Percentiles rank a stretch among this genome's conserved stretches.
Conservation (phyloP, 1,140 invertebrate species). For the Venturia canescens region DNA sequence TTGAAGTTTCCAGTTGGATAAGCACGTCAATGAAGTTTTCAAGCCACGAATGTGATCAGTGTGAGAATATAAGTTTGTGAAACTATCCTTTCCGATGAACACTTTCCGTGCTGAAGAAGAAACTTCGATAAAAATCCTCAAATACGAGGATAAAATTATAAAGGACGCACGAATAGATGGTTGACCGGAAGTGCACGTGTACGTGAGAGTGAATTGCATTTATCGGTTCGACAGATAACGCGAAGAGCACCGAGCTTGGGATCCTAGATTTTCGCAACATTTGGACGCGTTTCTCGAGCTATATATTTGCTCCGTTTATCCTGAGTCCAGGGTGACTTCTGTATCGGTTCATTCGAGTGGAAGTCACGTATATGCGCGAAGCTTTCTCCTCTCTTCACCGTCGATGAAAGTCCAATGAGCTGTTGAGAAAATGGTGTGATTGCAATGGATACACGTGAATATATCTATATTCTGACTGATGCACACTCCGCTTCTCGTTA, state of each 20-base stretch:
- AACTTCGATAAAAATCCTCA: too few species aligned
- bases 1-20: too few species aligned
- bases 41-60: too few species aligned
- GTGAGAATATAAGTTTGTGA: too few species aligned
- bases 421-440: conserved; percentile 26
- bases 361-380: background rate
- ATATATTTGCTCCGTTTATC: conserved; percentile 17
- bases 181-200: conserved; percentile 60
- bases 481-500: conserved; percentile 20
- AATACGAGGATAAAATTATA: background rate
- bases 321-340: conserved; percentile 18
- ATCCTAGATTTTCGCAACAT: conserved; percentile 19
- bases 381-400: background rate
- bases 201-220: conserved; percentile 70
- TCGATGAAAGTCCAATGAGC: conserved; percentile 49
- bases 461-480: background rate
- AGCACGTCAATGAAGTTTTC: too few species aligned
- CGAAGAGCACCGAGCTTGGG: conserved; percentile 16
- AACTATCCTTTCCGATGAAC: too few species aligned
- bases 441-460: conserved; percentile 22
- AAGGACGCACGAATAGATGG: background rate
- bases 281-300: conserved; percentile 22
- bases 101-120: too few species aligned
- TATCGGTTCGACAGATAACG: conserved; percentile 68
- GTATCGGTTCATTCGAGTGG: background rate